Conservation (phyloP, 2,888 invertebrate genomes). For the Troilus luridus region DNA sequence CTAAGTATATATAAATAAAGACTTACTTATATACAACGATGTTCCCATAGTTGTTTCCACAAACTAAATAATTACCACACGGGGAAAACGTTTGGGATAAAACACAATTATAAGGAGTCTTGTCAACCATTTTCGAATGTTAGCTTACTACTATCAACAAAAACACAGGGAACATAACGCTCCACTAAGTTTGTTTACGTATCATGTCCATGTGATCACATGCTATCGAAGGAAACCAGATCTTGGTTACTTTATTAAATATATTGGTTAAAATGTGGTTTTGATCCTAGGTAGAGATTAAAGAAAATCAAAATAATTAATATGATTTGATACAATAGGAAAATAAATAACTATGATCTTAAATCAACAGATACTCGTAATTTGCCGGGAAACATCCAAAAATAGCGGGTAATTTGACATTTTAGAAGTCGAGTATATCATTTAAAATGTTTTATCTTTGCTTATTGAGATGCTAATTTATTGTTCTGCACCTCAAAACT, state of each 20-base stretch:
- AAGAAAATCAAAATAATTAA: background rate
- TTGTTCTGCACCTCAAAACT: background rate
- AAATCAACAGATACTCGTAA: slow-evolving; percentile 16
- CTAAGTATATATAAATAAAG: slow-evolving; percentile 51
- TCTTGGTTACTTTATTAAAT: background rate
- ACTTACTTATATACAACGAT: slow-evolving; percentile 87
- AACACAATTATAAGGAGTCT: slow-evolving; percentile 84
- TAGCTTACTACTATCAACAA: background rate
- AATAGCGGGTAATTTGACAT: slow-evolving; percentile 38
- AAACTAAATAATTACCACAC: slow-evolving; percentile 85
- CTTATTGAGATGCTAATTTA: background rate
- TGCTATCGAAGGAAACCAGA: background rate
- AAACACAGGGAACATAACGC: slow-evolving; percentile 22
- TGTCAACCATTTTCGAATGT: slow-evolving; percentile 67
- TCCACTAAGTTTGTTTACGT: slow-evolving; percentile 47
- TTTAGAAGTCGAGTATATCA: background rate
- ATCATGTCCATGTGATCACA: slow-evolving; percentile 19
- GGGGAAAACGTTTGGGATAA: slow-evolving; percentile 86
- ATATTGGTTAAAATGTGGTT: background rate
- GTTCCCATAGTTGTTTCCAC: slow-evolving; percentile 88
- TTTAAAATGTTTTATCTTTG: background rate
- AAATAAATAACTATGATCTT: background rate
- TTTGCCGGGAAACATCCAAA: background rate
- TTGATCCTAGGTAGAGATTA: background rate
- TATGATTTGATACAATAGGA: background rate